Base-by-base conservation (phyloP, 2,797 vertebrate genomes). In the Rachycentron canadum region DNA sequence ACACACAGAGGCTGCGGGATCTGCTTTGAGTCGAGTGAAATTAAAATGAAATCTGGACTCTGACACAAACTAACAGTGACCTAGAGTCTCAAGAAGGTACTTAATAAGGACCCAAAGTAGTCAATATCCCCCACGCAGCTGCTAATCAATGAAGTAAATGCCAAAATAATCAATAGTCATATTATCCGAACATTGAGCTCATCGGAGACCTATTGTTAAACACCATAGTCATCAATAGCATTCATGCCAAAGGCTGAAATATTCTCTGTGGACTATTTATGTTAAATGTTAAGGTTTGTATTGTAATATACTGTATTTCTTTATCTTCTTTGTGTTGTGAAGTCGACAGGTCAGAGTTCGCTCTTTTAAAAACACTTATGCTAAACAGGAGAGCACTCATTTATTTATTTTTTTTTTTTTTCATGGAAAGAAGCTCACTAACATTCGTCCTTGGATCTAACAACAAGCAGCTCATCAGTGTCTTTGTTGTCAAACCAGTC, bases 141-240 rank as follows among this genome's bases (percentile, higher is more conserved):
- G 64, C 70, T 64, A 50, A 81, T 86, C 85, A 72, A 72, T 82
- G 57, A 45, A 13, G 73, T 26, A 76, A 87, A 86, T 87, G 73
- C 30, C 81, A 84, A 76, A 81, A 67, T 80, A 77, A 85, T 90
- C 81, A 72, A 78, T 83, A 16, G 36, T 58, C 41, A 59, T 75
- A 79, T 68, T 25, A 75, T 56, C 41, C 36, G 50, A 68, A 50
- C 83, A 64, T 26, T 32, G 69, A 74, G 49, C 52, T 40, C 69
- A 81, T 83, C 23, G 50, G 23, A 66, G 32, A 52, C 1, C 19
- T 36, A n/a, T 41, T 66, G 83, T 41, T 40, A 76, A 82, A 34
- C 47, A 50, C 32, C 19, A 32, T 36, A 7, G 3, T 3, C 5
- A 62, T 82, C 70, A 16, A 78, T 74, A 17, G 7, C 0, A 47